phyloP scores from a whole-genome alignment of 1,140 invertebrate species.

The Latrodectus geometricus region DNA sequence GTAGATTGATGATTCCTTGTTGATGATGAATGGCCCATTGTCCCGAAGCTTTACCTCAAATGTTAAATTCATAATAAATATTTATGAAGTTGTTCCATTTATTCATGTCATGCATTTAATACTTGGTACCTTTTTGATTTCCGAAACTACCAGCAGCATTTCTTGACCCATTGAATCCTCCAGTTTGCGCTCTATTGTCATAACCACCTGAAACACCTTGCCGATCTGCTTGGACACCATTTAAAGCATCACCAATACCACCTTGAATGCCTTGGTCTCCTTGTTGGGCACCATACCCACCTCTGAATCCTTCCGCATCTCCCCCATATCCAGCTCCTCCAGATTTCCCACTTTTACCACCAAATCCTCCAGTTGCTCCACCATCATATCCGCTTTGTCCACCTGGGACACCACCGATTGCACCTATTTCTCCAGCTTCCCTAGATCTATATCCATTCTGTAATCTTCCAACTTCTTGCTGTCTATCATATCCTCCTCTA shows the following conservation, averaged over 20 bases:
- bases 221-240: neutral
- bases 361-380: too few relatives aligned
- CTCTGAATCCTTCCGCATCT: too few relatives aligned
- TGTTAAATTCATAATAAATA: slow-evolving; percentile 40
- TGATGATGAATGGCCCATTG: slow-evolving; percentile 48
- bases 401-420: too few relatives aligned
- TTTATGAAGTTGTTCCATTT: neutral
- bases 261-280: slow-evolving; percentile 3
- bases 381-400: too few relatives aligned
- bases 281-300: neutral
- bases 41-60: slow-evolving; percentile 42
- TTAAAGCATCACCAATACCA: neutral
- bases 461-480: neutral
- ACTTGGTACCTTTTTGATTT: slow-evolving; percentile 6
- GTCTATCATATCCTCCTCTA: neutral
- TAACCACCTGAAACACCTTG: too few relatives aligned
- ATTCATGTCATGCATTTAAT: neutral
- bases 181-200: too few relatives aligned
- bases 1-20: too few relatives aligned
- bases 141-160: neutral
- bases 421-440: too few relatives aligned
- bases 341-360: too few relatives aligned
- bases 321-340: neutral
- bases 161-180: neutral
- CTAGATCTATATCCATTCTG: neutral